Evolutionary conservation across 2,113 vertebrate species (phyloP), one percentile per base, ranked within the genome.

Genomic region (Aptenodytes forsteri): DNA sequence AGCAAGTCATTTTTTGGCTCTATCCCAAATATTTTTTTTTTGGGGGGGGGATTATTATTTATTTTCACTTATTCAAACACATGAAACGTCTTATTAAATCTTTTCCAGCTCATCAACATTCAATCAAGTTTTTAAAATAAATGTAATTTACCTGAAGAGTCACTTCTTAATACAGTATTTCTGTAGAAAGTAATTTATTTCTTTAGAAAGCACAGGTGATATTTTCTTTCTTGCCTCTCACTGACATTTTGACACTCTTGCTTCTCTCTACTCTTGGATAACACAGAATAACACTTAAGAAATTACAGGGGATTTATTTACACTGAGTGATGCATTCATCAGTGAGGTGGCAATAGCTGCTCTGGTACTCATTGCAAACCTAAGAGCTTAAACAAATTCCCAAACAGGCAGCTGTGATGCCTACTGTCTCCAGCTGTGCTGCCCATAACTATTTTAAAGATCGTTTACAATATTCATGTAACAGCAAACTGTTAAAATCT

Each of bases 401-500:
- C 52, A 87, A 92, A 46, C 36, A 76, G 29, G 59, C 44, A 92
- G 62, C 36, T 93, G 82, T 85, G 69, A 71, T 91, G 26, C 78
- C 61, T 87, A 27, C 59, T 70, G 55, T 62, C n/a, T 32, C 71
- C 90, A 92, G 75, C 64, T 93, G 47, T 52, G 29, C 32, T 91
- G 38, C 59, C 58, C 56, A 26, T 49, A 50, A 83, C 64, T 91
- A 49, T 71, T 94, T 96, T 91, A 94, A 76, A 91, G 52, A 62
- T 80, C 13, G 32, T 77, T 47, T 58, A 76, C 32, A 75, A 46
- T 75, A 71, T 80, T 96, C 66, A 46, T 84, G 73, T 93, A 83
- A 98, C 67, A 95, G 49, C 90, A 96, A 58, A 93, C 78, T 87
- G 49, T 69, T 89, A 72, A 59, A 89, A 89, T 92, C 46, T 79